These are phyloP conservation scores for Oncopeltus fasciatus DNA, from an alignment of 1,140 invertebrate genomes.

Conservation along the genomic window DNA sequence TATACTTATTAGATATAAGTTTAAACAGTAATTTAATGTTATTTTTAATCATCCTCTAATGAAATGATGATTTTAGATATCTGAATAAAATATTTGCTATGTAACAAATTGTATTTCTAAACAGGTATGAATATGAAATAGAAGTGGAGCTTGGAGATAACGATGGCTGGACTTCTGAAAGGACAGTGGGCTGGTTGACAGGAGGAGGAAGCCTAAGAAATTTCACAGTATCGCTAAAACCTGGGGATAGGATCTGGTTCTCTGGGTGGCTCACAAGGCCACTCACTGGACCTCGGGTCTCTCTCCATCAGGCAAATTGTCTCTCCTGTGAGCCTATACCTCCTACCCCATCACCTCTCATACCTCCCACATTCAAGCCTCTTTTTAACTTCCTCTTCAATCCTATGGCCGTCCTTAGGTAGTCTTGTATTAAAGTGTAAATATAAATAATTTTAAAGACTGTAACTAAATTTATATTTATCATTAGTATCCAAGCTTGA, in stretches of 20 bases:
- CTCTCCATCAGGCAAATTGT: slow-evolving; percentile 48
- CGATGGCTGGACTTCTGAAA: slow-evolving; percentile 44
- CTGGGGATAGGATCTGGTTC: slow-evolving; percentile 56
- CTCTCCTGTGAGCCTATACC: slow-evolving; percentile 37
- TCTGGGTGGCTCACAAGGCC: slow-evolving; percentile 37
- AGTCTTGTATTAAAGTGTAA: no score
- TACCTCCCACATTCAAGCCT: neutral
- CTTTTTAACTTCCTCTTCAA: slow-evolving; percentile 8
- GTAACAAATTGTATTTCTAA: slow-evolving; percentile 15
- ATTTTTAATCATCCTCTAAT: no score
- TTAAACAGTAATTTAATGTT: no score
- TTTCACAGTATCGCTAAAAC: slow-evolving; percentile 46
- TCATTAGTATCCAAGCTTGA: no score
- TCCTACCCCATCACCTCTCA: neutral
- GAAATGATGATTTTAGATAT: no score
- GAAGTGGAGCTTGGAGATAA: slow-evolving; percentile 43
- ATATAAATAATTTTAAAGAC: no score
- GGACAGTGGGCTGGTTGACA: slow-evolving; percentile 41
- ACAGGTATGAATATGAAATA: slow-evolving; percentile 52
- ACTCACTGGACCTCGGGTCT: slow-evolving; percentile 34
- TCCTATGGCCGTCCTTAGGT: neutral
- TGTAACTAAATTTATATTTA: no score
- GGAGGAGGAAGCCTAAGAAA: slow-evolving; percentile 51
- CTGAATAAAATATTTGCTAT: neutral
- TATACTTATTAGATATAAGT: no score